Evolutionary conservation across 2,888 invertebrate genomes (phyloP).

Genomic region (Nemoura dubitans): DNA sequence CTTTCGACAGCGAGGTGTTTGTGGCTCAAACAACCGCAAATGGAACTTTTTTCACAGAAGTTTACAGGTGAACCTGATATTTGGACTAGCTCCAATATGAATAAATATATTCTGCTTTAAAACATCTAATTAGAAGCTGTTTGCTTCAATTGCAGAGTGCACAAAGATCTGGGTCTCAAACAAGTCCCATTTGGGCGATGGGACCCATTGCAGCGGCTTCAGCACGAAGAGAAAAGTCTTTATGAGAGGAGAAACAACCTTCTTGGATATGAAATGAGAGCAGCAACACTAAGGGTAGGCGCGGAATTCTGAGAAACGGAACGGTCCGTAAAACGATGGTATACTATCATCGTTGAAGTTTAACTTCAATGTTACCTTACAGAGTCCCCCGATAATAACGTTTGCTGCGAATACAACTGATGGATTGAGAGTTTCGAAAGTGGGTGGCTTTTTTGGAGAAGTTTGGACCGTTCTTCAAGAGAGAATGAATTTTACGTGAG

Average conservation of each 20-base stretch:
- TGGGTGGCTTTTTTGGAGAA: slow-evolving; percentile 25
- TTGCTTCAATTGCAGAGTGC: background rate
- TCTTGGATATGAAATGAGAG: background rate
- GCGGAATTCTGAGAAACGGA: background rate
- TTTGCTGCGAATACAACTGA: background rate
- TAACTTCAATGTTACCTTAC: background rate
- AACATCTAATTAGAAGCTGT: too few relatives aligned
- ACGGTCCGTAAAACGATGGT: too few relatives aligned
- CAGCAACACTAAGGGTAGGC: slow-evolving; percentile 25
- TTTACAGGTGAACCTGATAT: too few relatives aligned
- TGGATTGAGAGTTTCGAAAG: too few relatives aligned
- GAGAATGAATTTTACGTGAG: slow-evolving; percentile 34
- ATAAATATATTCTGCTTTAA: background rate
- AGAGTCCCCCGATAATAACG: slow-evolving; percentile 34
- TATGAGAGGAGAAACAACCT: slow-evolving; percentile 33
- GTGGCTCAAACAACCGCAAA: background rate
- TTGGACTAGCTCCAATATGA: too few relatives aligned
- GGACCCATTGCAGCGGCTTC: background rate
- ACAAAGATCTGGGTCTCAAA: background rate
- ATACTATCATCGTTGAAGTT: too few relatives aligned
- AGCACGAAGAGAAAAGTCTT: background rate
- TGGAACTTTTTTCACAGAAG: background rate
- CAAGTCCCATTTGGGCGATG: background rate
- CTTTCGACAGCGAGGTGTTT: slow-evolving; percentile 13
- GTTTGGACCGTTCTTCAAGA: slow-evolving; percentile 32